phyloP scores from a whole-genome alignment of 2,113 vertebrate species.

The Telmatochromis sp. region DNA sequence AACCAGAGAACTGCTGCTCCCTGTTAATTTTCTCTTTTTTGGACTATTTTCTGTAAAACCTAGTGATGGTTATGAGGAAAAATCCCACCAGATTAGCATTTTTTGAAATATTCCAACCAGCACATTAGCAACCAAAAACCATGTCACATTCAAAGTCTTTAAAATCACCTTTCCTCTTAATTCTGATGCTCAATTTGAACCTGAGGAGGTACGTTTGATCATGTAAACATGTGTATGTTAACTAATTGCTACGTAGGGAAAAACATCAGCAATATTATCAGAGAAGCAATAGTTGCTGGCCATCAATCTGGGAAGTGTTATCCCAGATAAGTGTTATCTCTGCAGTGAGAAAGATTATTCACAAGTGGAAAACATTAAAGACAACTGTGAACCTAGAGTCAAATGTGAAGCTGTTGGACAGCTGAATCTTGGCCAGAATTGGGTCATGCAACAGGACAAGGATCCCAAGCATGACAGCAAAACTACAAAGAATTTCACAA shows the following conservation, averaged over 20 bases:
- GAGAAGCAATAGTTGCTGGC: neutral
- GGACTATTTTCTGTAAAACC: neutral
- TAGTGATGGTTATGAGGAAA: neutral
- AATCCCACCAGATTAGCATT: neutral
- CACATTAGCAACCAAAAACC: neutral
- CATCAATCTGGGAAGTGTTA: neutral
- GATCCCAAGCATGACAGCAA: neutral
- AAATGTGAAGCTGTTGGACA: neutral
- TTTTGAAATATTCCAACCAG: neutral
- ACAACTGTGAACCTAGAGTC: neutral
- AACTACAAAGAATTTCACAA: neutral
- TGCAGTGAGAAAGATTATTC: neutral
- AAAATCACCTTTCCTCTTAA: neutral
- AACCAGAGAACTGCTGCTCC: neutral
- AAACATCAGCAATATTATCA: neutral
- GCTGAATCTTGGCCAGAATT: neutral
- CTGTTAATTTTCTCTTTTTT: neutral
- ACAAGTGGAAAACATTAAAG: neutral
- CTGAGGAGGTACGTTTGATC: neutral
- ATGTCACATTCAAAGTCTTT: neutral
- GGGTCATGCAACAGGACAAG: neutral
- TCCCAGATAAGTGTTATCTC: neutral
- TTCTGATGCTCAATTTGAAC: neutral
- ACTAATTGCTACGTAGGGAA: neutral
- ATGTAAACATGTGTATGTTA: neutral